Percentiles rank a stretch among this genome's conserved stretches.
phyloP scores from a whole-genome alignment of 2,888 invertebrate genomes.

The Macrosoma leucophasiata region DNA sequence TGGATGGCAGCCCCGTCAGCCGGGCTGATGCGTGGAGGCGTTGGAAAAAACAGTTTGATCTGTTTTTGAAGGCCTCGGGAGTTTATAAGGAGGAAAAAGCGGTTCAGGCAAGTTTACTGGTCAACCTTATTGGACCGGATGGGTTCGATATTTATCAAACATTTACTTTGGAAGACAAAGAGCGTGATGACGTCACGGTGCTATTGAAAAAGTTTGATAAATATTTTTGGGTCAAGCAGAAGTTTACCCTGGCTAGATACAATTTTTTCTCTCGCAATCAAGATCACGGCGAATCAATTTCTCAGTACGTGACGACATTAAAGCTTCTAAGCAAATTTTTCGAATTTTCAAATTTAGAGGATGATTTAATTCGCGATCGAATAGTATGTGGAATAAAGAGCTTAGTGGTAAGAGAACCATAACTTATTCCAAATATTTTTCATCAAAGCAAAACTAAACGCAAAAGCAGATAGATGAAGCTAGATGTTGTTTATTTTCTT shows the following conservation, averaged over 20 bases:
- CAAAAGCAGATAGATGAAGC: too few relatives aligned
- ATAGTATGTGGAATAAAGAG: constrained; percentile 15
- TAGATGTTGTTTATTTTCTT: too few relatives aligned
- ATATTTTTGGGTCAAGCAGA: constrained; percentile 18
- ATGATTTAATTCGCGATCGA: constrained; percentile 17
- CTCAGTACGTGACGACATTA: constrained; percentile 25
- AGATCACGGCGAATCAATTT: constrained; percentile 20
- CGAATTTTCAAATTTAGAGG: constrained; percentile 18
- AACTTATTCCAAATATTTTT: too few relatives aligned
- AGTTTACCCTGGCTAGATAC: constrained; percentile 12
- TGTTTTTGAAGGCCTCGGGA: constrained; percentile 21
- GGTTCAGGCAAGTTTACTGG: constrained; percentile 23
- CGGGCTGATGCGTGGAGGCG: constrained; percentile 20
- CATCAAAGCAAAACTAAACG: too few relatives aligned
- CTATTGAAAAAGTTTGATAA: constrained; percentile 20
- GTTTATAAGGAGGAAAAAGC: constrained; percentile 12
- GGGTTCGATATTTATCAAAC: constrained; percentile 23
- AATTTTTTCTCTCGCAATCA: constrained; percentile 24
- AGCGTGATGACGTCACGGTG: constrained; percentile 15
- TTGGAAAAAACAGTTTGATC: constrained; percentile 3
- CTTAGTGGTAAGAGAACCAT: constrained; percentile 4
- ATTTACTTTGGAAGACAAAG: constrained; percentile 20
- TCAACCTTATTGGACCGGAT: constrained; percentile 26
- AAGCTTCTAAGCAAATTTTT: constrained; percentile 20
- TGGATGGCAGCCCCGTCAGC: too few relatives aligned